A percentile compares a stretch with the other conserved stretches of the same genome.
Evolutionary conservation across 2,888 invertebrate species (phyloP).

Genomic region (Adelphocoris suturalis): DNA sequence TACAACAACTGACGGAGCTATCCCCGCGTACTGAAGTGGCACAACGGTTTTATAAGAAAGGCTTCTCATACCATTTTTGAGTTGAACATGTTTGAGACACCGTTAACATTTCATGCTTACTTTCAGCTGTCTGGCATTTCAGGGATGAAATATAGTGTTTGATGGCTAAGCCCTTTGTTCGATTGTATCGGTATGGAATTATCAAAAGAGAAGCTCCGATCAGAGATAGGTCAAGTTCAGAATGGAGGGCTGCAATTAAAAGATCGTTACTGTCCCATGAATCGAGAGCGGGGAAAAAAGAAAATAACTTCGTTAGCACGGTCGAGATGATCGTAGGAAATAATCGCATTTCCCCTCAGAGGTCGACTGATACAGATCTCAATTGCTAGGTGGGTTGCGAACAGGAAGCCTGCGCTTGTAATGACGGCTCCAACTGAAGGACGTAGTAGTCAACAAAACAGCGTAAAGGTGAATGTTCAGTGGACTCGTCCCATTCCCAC

Average conservation of each 20-base stretch:
- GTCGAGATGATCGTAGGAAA: not conserved
- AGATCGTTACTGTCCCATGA: not conserved
- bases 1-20: no score
- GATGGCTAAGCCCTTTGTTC: no score
- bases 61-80: no score
- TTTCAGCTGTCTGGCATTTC: no score
- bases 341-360: not conserved
- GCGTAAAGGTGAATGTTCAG: no score
- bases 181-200: no score
- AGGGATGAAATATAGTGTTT: no score
- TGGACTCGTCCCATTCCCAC: not conserved
- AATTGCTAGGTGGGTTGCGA: constrained; percentile 5
- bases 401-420: not conserved
- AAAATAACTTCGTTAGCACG: not conserved
- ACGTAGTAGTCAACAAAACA: not conserved
- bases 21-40: no score
- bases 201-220: not conserved
- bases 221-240: not conserved
- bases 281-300: not conserved
- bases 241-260: not conserved
- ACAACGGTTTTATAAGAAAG: no score
- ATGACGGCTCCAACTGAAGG: not conserved
- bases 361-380: not conserved
- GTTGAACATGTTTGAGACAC: no score
- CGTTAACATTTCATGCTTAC: no score